Conservation (phyloP, 2,113 vertebrate species). For the Daubentonia madagascariensis region DNA sequence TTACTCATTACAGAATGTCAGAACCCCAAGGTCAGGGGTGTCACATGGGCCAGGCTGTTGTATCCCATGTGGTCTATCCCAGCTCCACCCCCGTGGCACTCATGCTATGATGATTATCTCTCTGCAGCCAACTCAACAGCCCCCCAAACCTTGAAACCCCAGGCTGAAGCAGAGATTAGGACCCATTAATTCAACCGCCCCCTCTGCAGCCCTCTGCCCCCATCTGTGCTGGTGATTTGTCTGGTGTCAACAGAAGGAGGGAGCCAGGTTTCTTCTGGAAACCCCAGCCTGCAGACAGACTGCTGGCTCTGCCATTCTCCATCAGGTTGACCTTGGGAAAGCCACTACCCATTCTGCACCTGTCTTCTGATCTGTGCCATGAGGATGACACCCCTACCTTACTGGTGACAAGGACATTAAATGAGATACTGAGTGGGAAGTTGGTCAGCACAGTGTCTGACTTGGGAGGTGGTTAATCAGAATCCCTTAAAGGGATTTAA, state of each 20-base stretch:
- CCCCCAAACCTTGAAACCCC: background rate
- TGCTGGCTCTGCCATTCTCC: background rate
- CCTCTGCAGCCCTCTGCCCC: background rate
- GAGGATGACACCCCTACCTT: background rate
- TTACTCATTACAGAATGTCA: background rate
- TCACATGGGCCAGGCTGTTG: background rate
- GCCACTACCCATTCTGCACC: background rate
- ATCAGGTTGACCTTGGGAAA: background rate
- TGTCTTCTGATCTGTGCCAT: background rate
- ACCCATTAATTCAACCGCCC: background rate
- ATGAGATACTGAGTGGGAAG: background rate
- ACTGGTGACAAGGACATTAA: background rate
- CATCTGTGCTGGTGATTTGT: background rate
- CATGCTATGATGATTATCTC: background rate
- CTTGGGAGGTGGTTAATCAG: background rate
- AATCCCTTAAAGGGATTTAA: no score
- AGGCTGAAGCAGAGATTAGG: background rate
- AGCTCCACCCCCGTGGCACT: background rate
- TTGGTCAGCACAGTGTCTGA: background rate
- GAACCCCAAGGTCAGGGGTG: no score
- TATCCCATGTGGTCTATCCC: background rate
- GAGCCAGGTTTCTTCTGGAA: background rate
- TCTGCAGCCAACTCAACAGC: background rate
- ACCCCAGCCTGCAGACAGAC: background rate
- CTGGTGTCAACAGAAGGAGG: background rate